Evolutionary conservation across 2,888 invertebrate genomes (phyloP).

Genomic region (Unio pictorum): DNA sequence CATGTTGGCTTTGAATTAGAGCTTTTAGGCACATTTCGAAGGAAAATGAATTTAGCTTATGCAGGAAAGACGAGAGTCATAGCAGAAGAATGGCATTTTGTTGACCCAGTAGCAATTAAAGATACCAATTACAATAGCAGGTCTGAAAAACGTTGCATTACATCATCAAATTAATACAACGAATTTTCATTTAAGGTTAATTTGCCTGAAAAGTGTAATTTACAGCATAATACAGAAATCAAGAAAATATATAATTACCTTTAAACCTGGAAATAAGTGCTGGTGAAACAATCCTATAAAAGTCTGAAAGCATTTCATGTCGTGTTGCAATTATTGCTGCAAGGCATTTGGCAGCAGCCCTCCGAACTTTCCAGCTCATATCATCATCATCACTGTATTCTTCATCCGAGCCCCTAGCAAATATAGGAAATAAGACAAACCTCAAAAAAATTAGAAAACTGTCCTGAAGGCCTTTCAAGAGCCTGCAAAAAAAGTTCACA

Average conservation of each 20-base stretch:
- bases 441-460: background rate
- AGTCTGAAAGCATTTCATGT: constrained; percentile 90
- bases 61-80: too few species aligned
- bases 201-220: too few species aligned
- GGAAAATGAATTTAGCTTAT: too few species aligned
- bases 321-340: constrained; percentile 95
- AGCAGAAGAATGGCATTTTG: too few species aligned
- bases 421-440: background rate
- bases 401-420: constrained; percentile 77
- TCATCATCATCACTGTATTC: constrained; percentile 99
- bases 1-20: too few species aligned
- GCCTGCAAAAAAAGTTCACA: too few species aligned
- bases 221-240: too few species aligned
- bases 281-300: constrained; percentile 91
- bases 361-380: constrained; percentile 97
- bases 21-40: too few species aligned
- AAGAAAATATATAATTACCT: constrained; percentile 74
- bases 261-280: constrained; percentile 93
- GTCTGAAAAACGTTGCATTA: too few species aligned
- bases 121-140: too few species aligned
- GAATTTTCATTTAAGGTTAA: background rate
- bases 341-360: constrained; percentile 97
- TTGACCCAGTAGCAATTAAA: too few species aligned
- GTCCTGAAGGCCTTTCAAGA: background rate
- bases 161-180: too few species aligned